phyloP scores from a whole-genome alignment of 2,113 vertebrate genomes.

The Chunga burmeisteri region DNA sequence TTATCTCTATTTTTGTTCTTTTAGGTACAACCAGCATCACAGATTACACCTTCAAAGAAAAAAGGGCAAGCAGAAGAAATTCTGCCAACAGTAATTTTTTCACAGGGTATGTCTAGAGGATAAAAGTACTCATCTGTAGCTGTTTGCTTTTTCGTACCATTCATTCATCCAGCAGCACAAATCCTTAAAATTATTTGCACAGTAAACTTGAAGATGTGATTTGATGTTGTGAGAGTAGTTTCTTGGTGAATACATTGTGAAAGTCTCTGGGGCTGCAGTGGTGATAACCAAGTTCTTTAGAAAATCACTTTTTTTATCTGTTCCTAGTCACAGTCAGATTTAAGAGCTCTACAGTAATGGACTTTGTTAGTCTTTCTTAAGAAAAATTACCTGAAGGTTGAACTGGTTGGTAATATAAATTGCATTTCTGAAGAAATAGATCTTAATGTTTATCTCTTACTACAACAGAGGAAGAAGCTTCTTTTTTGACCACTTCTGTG shows the following conservation, averaged over 20 bases:
- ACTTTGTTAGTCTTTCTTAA: background rate
- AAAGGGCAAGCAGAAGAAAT: slow-evolving; percentile 61
- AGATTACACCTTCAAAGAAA: slow-evolving; percentile 40
- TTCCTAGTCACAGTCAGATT: background rate
- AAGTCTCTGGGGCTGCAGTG: background rate
- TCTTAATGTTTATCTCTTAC: background rate
- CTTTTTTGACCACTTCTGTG: slow-evolving; percentile 40
- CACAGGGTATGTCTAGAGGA: slow-evolving; percentile 47
- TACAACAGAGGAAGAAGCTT: background rate
- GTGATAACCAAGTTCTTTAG: background rate
- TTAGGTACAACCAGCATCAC: slow-evolving; percentile 5
- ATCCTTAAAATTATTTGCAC: background rate
- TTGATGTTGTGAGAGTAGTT: background rate
- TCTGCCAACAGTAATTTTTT: background rate
- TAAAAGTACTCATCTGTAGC: background rate
- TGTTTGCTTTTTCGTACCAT: background rate
- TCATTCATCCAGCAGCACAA: background rate
- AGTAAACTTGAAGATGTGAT: background rate
- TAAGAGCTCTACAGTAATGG: background rate
- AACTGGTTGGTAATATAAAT: background rate
- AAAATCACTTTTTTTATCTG: background rate
- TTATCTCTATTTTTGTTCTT: background rate
- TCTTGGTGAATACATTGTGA: background rate
- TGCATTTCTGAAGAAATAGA: background rate
- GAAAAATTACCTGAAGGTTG: background rate